Evolutionary conservation across 2,113 vertebrate genomes (phyloP).

Genomic region (Ascaphus truei): DNA sequence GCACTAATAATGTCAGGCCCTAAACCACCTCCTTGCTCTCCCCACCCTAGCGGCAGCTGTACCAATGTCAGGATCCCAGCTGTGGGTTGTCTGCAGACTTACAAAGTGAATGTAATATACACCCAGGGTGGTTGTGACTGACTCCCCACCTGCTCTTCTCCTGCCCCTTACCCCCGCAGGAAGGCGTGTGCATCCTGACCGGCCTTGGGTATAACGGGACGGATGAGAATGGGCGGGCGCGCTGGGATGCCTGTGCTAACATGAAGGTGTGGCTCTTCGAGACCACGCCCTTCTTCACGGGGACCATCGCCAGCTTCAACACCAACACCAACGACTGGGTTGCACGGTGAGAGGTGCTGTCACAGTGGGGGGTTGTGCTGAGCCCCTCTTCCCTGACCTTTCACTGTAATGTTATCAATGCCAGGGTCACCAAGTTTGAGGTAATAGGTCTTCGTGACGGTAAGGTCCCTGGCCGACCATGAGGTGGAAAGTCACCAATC

Average conservation of each 20-base stretch:
- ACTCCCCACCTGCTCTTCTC: background rate
- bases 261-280: constrained; percentile 95
- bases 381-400: too few species aligned
- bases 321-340: constrained; percentile 95
- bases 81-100: too few species aligned
- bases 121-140: too few species aligned
- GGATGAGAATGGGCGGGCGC: constrained; percentile 56
- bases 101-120: too few species aligned
- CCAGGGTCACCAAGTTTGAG: background rate
- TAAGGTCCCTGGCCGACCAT: rapidly evolving
- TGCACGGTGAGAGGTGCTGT: constrained; percentile 72
- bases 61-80: too few species aligned
- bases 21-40: too few species aligned
- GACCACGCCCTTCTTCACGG: constrained; percentile 86
- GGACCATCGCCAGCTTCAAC: constrained; percentile 93
- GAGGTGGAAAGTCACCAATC: background rate
- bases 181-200: constrained; percentile 87
- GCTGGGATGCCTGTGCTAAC: constrained; percentile 92
- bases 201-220: constrained; percentile 84
- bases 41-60: too few species aligned
- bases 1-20: too few species aligned
- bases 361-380: too few species aligned
- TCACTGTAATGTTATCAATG: background rate
- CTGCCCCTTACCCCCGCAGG: constrained; percentile 65
- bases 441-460: rapidly evolving